Conservation (phyloP, 2,888 invertebrate genomes). For the Lasioglossum figueresi region DNA sequence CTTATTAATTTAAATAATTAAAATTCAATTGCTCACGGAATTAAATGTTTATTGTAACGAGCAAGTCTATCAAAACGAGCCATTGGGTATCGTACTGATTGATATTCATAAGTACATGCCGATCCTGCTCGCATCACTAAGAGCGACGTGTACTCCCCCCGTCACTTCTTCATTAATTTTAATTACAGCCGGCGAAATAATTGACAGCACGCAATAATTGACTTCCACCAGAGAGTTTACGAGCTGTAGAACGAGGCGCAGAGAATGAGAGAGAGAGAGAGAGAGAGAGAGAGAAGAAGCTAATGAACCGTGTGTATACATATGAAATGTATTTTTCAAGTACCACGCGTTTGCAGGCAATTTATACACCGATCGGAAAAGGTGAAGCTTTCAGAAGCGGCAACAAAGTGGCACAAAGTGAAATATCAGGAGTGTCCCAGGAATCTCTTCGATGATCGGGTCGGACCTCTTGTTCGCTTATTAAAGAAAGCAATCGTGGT, state of each 20-base stretch:
- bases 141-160: not conserved
- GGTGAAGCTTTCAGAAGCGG: constrained; percentile 50
- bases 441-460: constrained; percentile 40
- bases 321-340: constrained; percentile 33
- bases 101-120: constrained; percentile 5
- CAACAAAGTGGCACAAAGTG: constrained; percentile 33
- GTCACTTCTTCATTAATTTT: constrained; percentile 27
- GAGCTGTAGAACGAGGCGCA: constrained; percentile 21
- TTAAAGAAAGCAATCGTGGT: constrained; percentile 37
- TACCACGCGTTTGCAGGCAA: constrained; percentile 28
- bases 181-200: constrained; percentile 37
- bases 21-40: not conserved
- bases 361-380: constrained; percentile 41
- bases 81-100: constrained; percentile 11
- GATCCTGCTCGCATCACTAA: constrained; percentile 8
- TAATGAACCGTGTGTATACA: constrained; percentile 33
- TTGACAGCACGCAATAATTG: constrained; percentile 45
- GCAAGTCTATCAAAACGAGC: not conserved
- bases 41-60: not conserved
- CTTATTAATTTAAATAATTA: not conserved
- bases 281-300: constrained; percentile 8
- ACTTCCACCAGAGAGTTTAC: constrained; percentile 41
- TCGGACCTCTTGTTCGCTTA: constrained; percentile 32
- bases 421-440: constrained; percentile 38
- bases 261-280: not conserved